A percentile compares a stretch with the other conserved stretches of the same genome.
Conservation (phyloP, 2,113 vertebrate species). For the Desmodus rotundus region DNA sequence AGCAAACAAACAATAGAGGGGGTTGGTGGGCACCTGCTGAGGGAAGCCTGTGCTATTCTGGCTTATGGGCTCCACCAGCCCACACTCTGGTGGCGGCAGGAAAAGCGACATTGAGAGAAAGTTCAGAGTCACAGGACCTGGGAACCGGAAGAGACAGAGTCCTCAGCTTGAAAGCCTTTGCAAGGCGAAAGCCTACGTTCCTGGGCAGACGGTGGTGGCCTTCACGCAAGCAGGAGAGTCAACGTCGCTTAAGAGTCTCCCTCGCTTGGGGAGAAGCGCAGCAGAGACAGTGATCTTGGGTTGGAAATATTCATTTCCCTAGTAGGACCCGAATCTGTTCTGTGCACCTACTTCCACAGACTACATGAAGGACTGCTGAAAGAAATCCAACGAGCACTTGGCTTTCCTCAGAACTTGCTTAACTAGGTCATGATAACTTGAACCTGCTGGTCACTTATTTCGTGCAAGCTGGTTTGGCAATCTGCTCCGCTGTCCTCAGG, state of each 20-base stretch:
- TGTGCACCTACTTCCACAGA: background rate
- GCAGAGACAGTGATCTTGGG: background rate
- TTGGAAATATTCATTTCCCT: background rate
- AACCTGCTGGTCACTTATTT: background rate
- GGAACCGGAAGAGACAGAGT: background rate
- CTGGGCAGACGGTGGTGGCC: background rate
- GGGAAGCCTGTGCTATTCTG: rapidly evolving
- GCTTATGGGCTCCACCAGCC: background rate
- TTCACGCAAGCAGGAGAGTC: background rate
- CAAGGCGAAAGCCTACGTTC: background rate
- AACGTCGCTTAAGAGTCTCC: background rate
- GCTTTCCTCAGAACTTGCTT: background rate
- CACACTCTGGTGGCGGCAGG: rapidly evolving
- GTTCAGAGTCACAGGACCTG: background rate
- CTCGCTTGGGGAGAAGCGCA: background rate
- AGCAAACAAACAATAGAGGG: background rate
- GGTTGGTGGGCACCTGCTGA: background rate
- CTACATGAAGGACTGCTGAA: background rate
- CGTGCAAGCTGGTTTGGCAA: conserved; percentile 4
- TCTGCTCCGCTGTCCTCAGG: background rate
- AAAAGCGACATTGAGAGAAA: background rate
- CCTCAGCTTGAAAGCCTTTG: background rate
- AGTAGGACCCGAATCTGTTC: background rate
- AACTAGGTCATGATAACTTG: background rate
- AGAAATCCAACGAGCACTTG: background rate